Evolutionary conservation across 2,113 vertebrate species (phyloP), one percentile per base, ranked within the genome.

Genomic region (Gambusia affinis): DNA sequence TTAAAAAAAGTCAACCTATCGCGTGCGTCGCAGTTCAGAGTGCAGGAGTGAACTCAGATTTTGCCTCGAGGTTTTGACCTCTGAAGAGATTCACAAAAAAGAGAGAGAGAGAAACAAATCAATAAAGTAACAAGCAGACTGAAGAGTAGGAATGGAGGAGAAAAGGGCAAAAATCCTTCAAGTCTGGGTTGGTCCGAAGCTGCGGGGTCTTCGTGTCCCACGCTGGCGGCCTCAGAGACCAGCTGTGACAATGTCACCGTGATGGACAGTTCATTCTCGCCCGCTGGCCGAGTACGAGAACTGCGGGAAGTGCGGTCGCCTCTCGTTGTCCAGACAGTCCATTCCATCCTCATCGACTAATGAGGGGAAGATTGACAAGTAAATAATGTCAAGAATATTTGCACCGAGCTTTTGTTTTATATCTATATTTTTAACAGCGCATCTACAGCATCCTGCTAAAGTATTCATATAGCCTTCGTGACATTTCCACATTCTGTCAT

Each of bases 211-310:
- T 71, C 68, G 54, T 28, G 81, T 81, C 67, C 87, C 86, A 77
- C 78, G 61, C 42, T 93, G 94, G 88, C 91, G 94, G 95, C 92
- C 93, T 90, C 92, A 92, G 77, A 91, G 94, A 95, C 91, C 94
- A 90, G 94, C 92, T 88, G 93, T 88, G 89, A 92, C 85, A 93
- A 89, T 92, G 89, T 85, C 85, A 88, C 80, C 78, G 67, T 72
- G 67, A 72, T 29, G 73, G 73, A 66, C 71, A 73, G 76, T 89
- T 96, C 95, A 99, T 93, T 99, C 97, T 84, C 97, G 95, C 78
- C 98, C 98, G 42, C 98, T 98, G 88, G 98, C 98, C 2, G 97
- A 99, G 94, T 99, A 99, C 87, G 98, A 99, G 91, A 99, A 99
- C 85, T 99, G 98, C n/a, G 98, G 98, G 93, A 99, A 99, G 88